These are phyloP conservation scores for Axinella damicornis DNA, from an alignment of 37 sponge, comb jelly and placozoan genomes.

Conservation along the genomic window DNA sequence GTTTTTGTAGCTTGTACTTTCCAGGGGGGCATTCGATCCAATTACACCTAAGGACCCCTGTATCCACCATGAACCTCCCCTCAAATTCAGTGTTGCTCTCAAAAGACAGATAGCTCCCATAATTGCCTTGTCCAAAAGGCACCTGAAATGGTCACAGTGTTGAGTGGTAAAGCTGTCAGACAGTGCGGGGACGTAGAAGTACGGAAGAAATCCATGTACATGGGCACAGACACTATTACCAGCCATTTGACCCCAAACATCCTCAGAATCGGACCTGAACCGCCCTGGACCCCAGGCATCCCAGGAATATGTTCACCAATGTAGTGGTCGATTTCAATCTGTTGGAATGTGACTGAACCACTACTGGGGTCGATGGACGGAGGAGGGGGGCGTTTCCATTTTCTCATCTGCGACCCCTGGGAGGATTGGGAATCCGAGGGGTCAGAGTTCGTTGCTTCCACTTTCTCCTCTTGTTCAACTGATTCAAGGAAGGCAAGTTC, in stretches of 20 bases:
- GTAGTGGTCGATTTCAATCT: constrained; percentile 93
- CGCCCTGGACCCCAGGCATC: constrained; percentile 75
- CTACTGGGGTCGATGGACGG: constrained; percentile 30
- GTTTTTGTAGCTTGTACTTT: constrained; percentile 58
- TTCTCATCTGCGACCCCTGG: background rate
- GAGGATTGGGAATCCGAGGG: background rate
- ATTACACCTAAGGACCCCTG: constrained; percentile 91
- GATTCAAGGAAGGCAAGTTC: constrained; percentile 42
- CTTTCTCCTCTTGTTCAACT: background rate
- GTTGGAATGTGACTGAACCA: constrained; percentile 82
- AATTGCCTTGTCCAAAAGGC: constrained; percentile 60
- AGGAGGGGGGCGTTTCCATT: constrained; percentile 55
- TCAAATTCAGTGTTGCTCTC: constrained; percentile 97
- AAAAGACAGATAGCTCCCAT: constrained; percentile 45
- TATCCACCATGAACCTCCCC: constrained; percentile 97
- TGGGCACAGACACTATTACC: constrained; percentile 91
- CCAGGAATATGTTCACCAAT: constrained; percentile 62
- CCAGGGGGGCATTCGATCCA: constrained; percentile 91
- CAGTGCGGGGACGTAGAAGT: constrained; percentile 86
- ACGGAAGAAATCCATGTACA: constrained; percentile 94
- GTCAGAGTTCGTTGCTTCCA: constrained; percentile 14
- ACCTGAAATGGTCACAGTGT: constrained; percentile 70
- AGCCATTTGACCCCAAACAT: constrained; percentile 92
- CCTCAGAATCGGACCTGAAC: constrained; percentile 80
- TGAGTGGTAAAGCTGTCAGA: constrained; percentile 17